Evolutionary conservation across 2,888 invertebrate species (phyloP), one percentile per base, ranked within the genome.

Genomic region (Lapara coniferarum): DNA sequence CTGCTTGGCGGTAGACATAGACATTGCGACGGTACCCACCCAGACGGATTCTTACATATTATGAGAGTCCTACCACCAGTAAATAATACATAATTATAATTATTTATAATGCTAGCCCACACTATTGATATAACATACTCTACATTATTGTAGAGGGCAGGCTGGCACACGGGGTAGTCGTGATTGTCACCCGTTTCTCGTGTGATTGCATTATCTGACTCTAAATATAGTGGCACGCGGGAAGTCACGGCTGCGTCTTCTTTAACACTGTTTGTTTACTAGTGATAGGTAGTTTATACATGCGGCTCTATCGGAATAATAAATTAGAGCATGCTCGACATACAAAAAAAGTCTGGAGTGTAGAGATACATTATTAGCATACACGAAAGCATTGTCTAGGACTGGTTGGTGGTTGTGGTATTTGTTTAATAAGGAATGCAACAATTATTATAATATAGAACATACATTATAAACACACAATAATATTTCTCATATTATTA

Each of bases 171-270:
- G 72, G 71, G 70, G 73, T 71, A 71, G 74, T 77, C 80, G 88
- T 91, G 92, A 90, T 85, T 81, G 82, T 88, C 92, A 92, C 85
- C 80, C 77, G 77, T 72, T 75, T 77, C 76, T 78, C 75, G 83
- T 77, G 79, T 92, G 92, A 88, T 88, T 81, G 70, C 71, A 75
- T 84, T 86, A 85, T 86, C 85, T 57, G 74, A 66, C 74, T 80
- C 81, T 85, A 85, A 84, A 82, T 84, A 84, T 83, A 82, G 75
- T 77, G 72, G 66, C 51, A 49, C 25, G 57, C 57, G 37, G 72
- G 69, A 71, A 75, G 77, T 77, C 80, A 79, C 74, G 78, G 80
- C 66, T 78, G 72, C 66, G 73, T 58, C 70, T 67, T 68, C 67
- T 30, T 66, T 71, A 70, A 68, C 51, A 72, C 70, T 75, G 75